These are phyloP conservation scores for Epicauta chinensis DNA, from an alignment of 1,140 invertebrate genomes.

Conservation along the genomic window DNA sequence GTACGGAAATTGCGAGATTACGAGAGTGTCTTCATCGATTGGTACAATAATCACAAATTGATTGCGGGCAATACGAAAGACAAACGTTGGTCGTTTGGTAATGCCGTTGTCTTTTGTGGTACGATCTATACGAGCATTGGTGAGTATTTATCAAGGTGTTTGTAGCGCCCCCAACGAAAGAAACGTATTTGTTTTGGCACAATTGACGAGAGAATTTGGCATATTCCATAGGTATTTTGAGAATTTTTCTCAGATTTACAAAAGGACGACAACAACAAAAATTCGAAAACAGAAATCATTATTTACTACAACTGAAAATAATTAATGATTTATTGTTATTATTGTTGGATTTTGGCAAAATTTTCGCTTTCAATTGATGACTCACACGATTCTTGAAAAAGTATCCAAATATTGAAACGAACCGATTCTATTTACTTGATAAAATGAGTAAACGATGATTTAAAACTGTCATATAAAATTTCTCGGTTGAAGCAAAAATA, in stretches of 20 bases:
- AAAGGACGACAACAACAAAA: background rate
- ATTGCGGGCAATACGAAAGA: constrained; percentile 24
- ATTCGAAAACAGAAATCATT: background rate
- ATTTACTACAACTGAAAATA: background rate
- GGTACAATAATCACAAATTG: constrained; percentile 44
- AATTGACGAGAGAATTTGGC: background rate
- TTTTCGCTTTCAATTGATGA: too few relatives aligned
- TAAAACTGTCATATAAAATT: background rate
- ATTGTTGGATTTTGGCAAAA: too few relatives aligned
- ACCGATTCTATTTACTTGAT: background rate
- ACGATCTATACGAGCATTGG: constrained; percentile 92
- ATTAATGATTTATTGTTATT: background rate
- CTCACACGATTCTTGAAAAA: too few relatives aligned
- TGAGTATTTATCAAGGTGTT: constrained; percentile 43
- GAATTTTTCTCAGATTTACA: background rate
- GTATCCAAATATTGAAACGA: too few relatives aligned
- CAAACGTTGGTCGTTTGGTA: constrained; percentile 79
- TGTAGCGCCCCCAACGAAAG: background rate
- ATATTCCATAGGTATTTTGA: background rate
- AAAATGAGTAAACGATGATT: background rate
- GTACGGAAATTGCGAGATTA: constrained; percentile 46
- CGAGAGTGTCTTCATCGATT: constrained; percentile 50
- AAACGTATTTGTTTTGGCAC: background rate
- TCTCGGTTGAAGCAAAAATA: background rate
- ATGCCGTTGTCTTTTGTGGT: constrained; percentile 82